Percentiles rank a stretch among this genome's conserved stretches.
phyloP scores from a whole-genome alignment of 2,888 invertebrate genomes.

The Eupithecia dodoneata region DNA sequence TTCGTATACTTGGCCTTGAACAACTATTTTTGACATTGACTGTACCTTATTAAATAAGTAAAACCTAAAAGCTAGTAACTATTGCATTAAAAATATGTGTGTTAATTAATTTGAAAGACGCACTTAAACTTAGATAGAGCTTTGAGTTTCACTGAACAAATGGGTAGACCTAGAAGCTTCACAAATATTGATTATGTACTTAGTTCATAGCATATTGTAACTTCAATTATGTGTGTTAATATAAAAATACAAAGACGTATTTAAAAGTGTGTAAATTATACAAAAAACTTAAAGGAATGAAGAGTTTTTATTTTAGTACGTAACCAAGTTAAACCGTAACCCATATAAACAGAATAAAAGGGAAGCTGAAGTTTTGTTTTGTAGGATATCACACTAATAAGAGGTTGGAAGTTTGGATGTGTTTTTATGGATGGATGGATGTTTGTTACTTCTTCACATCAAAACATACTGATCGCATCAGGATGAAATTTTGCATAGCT shows the following conservation, averaged over 20 bases:
- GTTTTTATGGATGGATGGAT: too few relatives aligned
- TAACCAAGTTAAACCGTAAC: neutral
- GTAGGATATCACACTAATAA: too few relatives aligned
- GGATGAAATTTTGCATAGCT: too few relatives aligned
- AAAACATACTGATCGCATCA: too few relatives aligned
- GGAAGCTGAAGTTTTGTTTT: too few relatives aligned
- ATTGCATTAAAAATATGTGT: neutral
- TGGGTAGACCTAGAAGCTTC: neutral
- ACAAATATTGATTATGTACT: neutral
- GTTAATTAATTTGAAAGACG: neutral
- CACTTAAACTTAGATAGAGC: neutral
- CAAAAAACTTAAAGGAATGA: neutral
- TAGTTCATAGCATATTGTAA: neutral
- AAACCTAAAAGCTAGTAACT: neutral
- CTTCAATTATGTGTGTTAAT: neutral
- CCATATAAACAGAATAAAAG: too few relatives aligned
- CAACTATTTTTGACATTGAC: neutral
- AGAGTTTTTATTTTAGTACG: neutral
- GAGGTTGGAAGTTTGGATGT: too few relatives aligned
- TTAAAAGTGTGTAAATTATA: conserved; percentile 2
- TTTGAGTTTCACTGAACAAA: neutral
- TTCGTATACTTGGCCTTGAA: neutral
- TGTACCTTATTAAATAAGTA: neutral
- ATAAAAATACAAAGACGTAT: neutral
- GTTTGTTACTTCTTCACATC: too few relatives aligned